A percentile compares a stretch with the other conserved stretches of the same genome.
Evolutionary conservation across 2,797 vertebrate genomes (phyloP).

Genomic region (Coranthus polyacanthus): DNA sequence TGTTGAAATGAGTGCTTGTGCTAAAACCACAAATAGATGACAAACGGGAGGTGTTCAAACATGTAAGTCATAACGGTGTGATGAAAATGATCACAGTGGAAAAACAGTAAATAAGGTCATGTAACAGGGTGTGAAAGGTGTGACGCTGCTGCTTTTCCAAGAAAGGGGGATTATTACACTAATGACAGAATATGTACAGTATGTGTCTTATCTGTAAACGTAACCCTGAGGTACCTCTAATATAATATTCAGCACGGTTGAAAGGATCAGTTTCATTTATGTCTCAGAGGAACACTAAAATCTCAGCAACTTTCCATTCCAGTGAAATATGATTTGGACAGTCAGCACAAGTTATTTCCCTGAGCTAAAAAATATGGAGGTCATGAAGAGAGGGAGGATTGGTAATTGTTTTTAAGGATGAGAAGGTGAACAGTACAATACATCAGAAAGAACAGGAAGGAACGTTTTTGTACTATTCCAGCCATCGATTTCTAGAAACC

Average conservation of each 20-base stretch:
- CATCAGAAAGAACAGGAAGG: constrained; percentile 30
- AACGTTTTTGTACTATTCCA: constrained; percentile 4
- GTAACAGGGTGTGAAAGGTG: constrained; percentile 31
- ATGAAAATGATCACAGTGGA: constrained; percentile 16
- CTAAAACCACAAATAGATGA: constrained; percentile 25
- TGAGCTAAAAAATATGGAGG: constrained; percentile 40
- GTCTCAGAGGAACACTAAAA: constrained; percentile 10
- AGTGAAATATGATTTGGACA: constrained; percentile 49
- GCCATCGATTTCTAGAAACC: constrained; percentile 24
- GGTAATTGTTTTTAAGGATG: constrained; percentile 42
- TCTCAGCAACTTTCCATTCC: constrained; percentile 43
- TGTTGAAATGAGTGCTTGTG: neutral
- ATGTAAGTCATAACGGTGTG: constrained; percentile 6
- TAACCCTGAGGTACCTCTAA: constrained; percentile 20
- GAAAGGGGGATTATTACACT: constrained; percentile 22
- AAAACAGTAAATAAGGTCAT: constrained; percentile 22
- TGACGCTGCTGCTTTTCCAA: constrained; percentile 26
- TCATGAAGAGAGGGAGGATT: constrained; percentile 26
- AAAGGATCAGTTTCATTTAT: constrained; percentile 35
- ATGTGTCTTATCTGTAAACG: constrained; percentile 4
- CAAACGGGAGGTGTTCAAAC: constrained; percentile 35
- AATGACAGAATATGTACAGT: constrained; percentile 6
- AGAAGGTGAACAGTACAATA: constrained; percentile 23
- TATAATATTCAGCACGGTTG: neutral
- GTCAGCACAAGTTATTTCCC: constrained; percentile 58